Base-by-base conservation (phyloP, 2,113 vertebrate genomes). In the Pantherophis guttatus region DNA sequence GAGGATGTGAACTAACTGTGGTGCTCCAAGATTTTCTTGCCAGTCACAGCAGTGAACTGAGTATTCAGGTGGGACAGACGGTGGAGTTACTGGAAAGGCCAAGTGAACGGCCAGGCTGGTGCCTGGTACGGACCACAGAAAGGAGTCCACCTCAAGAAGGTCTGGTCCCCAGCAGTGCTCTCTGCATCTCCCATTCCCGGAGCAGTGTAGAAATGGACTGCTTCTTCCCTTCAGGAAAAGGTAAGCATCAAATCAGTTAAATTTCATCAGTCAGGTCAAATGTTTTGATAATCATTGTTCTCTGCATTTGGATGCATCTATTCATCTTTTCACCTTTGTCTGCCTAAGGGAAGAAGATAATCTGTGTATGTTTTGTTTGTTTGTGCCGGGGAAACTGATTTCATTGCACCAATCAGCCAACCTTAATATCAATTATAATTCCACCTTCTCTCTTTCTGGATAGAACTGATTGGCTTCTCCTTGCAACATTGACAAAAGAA, bases 121-220 rank as follows among this genome's bases (percentile, higher is more conserved):
- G 98, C 87, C 97, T 99, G 96, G 98, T 99, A 2, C 97, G 99
- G 29, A 99, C 98, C 93, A 99, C 99, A 0, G 99, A 99, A 26
- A 95, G 98, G 55, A 99, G 97, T 92, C 99, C 99, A 0, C 98
- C 98, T 0, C 98, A 98, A 97, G 99, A 99, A 95, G 99, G 99
- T 17, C 98, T 99, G 97, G 99, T 99, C 1, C 99, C 99, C 96
- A 99, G 99, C 97, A 98, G 98, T 0, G 85, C 98, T 0, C 98
- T 99, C 92, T 99, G 99, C 91, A 97, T 99, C 93, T 99, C 99
- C 7, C 99, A 99, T 95, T 99, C 99, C 0, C 98, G 99, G 21
- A 99, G 99, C 98, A 99, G 99, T 0, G 98, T 99, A 95, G 99
- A 99, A 97, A 99, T 99, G 99, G 99, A 99, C 96, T 99, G 98